Evolutionary conservation across 2,888 invertebrate species (phyloP), one percentile per base, ranked within the genome.

Genomic region (Tetramorium bicarinatum): DNA sequence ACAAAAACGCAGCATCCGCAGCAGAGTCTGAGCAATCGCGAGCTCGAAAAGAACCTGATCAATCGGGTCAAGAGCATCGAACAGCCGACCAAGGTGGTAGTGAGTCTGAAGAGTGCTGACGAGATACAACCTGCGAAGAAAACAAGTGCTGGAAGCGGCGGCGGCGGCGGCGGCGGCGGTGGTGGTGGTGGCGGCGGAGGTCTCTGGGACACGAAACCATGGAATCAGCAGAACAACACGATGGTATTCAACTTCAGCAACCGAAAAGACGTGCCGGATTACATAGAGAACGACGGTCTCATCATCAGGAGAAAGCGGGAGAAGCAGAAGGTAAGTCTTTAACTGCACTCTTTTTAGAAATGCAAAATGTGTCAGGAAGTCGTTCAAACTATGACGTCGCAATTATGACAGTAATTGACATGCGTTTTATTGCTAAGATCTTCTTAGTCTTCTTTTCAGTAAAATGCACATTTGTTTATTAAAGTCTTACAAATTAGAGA

Each of bases 201-300:
- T 61, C 92, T 94, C 84, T 95, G 95, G 95, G 95, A 95, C 82
- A 94, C 94, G 82, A 95, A 95, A 85, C 95, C 95, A 34, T 95
- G 95, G 95, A 95, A 95, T 85, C 95, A 96, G 89, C 95, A 96
- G 93, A 97, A 96, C 91, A 97, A 97, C 90, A 96, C 97, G 47
- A 97, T 98, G 95, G 97, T 98, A 88, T 98, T 98, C 95, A 98
- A 98, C 96, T 98, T 98, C 95, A 97, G 97, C 89, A 96, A 96
- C 95, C 96, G 97, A 93, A 97, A 97, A 95, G 97, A 97, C 93
- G 98, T 98, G 92, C 98, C 98, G 74, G 98, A 98, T 96, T 98
- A 98, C 95, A 97, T 98, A 93, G 98, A 98, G 95, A 98, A 98
- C 95, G 98, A 98, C 95, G 98, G 98, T 91, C 96, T 97, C 94